Conservation (phyloP, 1,140 invertebrate species). For the Sipha flava region DNA sequence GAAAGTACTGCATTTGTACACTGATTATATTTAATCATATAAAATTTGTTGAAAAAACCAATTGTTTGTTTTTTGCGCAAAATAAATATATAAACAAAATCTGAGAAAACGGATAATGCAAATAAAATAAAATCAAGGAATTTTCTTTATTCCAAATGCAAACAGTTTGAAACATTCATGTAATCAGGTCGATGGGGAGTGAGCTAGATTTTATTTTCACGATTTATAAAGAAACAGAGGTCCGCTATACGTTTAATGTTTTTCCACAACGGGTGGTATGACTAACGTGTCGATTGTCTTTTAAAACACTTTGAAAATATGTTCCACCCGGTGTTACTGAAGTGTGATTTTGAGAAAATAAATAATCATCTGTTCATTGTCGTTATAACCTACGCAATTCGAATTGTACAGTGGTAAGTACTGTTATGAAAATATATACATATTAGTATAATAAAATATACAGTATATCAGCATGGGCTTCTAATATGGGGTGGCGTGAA, state of each 20-base stretch:
- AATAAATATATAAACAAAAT: background rate
- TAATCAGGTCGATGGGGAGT: background rate
- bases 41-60: background rate
- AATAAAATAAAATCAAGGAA: constrained; percentile 1
- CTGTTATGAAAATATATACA: too few relatives aligned
- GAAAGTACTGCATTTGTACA: too few relatives aligned
- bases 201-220: background rate
- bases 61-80: background rate
- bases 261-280: background rate
- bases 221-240: background rate
- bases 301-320: background rate
- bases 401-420: too few relatives aligned
- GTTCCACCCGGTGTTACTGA: background rate
- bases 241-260: background rate
- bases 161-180: background rate
- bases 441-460: too few relatives aligned
- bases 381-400: too few relatives aligned
- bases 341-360: too few relatives aligned
- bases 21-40: background rate
- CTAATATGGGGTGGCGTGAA: too few relatives aligned
- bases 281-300: background rate
- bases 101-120: background rate
- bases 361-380: too few relatives aligned
- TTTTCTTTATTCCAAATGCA: background rate
- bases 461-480: too few relatives aligned